Evolutionary conservation across 2,797 vertebrate genomes (phyloP).

Genomic region (Xiphorhynchus erythropygius): DNA sequence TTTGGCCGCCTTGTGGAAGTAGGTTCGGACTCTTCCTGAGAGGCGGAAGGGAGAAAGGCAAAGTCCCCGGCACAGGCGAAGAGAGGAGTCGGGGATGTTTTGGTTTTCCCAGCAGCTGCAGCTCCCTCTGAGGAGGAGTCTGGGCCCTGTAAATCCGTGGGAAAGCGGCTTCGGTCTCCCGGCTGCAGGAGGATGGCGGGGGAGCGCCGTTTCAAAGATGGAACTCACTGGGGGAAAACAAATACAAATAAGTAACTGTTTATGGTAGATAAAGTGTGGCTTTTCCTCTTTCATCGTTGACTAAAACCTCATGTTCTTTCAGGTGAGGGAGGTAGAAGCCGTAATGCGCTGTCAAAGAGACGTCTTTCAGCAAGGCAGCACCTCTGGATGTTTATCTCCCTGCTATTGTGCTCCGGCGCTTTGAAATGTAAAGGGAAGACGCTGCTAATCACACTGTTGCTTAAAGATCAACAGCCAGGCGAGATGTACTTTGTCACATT

Average conservation of each 20-base stretch:
- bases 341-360: constrained; percentile 31
- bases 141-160: not conserved
- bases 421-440: constrained; percentile 53
- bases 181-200: not conserved
- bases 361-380: constrained; percentile 41
- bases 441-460: constrained; percentile 56
- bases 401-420: constrained; percentile 41
- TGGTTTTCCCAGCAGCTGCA: not conserved
- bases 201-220: not conserved
- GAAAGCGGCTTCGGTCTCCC: not conserved
- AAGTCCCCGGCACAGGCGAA: not conserved
- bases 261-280: constrained; percentile 17
- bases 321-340: not conserved
- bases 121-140: not conserved
- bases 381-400: constrained; percentile 58
- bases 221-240: not conserved
- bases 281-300: constrained; percentile 52
- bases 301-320: constrained; percentile 34
- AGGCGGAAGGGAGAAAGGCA: not conserved
- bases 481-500: constrained; percentile 54
- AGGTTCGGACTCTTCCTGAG: not conserved
- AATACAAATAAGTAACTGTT: constrained; percentile 56
- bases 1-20: not conserved
- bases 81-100: not conserved
- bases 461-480: constrained; percentile 61